Base-by-base conservation (phyloP, 2,797 vertebrate genomes). In the Pterois miles region DNA sequence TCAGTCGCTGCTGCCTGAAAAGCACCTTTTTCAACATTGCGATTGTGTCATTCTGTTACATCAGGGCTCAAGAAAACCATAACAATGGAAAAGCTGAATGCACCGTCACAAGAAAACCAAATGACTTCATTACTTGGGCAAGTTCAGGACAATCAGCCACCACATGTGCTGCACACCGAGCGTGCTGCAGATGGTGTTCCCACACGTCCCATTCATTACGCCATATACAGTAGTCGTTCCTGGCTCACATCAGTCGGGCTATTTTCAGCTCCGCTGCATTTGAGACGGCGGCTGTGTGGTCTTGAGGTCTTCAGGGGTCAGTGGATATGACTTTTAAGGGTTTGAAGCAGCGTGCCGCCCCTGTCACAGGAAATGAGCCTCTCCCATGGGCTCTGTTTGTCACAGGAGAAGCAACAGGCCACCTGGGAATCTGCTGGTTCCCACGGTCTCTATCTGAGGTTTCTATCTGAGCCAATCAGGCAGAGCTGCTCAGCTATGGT, bases 371-470 rank as follows among this genome's bases (percentile, higher is more conserved):
- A 93, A 93, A 89, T 76, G 62, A 89, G 79, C 84, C 80, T 74
- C 90, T 90, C 88, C 84, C 89, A 74, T 80, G 85, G 78, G 76
- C 68, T 80, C 65, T 78, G 76, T 90, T 90, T 88, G 87, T 90
- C 80, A 90, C 77, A 76, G 62, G 90, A 92, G 86, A 88, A 84
- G 78, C 89, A 80, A 82, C 82, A 80, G 76, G 85, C 89, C 85
- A 78, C 90, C 75, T 84, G 86, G 90, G 88, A 92, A 84, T 89
- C 83, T 27, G 29, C 59, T 54, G 67, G 80, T 95, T 95, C 93
- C 91, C 93, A 93, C 90, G 83, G 75, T 85, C 85, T 80, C 57
- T 83, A 86, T 91, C 92, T 60, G 76, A 71, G 70, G 11, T 66
- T 82, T 78, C 78, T 82, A 88, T 89, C 89, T 86, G 64, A 71